Evolutionary conservation across 2,888 invertebrate species (phyloP), one percentile per base, ranked within the genome.

Genomic region (Dynastes maya): DNA sequence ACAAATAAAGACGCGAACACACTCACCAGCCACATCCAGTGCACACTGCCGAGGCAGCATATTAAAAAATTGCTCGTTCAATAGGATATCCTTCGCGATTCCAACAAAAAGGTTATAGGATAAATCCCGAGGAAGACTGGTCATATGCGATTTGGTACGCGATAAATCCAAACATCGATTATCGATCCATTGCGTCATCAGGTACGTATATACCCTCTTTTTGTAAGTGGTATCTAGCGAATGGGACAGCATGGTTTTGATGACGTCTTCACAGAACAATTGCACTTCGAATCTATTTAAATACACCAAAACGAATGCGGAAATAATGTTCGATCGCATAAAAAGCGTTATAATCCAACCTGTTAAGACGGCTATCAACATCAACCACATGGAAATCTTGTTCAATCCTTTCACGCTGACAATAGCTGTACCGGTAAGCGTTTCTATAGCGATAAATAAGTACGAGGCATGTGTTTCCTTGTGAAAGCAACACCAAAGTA

Each of bases 131-230:
- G 82, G 82, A 3, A 82, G 29, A 13, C 77, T 65, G 6, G 16
- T 9, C 3, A 75, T 61, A 5, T 51, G 58, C 0, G 75, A 58
- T 11, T 1, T 16, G 11, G 65, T 16, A 16, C 53, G 16, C 1
- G 77, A 51, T 32, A 82, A 29, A n/a, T 64, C 53, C 22, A 58
- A 22, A 8, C 76, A 80, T 2, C 29, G n/a, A 32, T 80, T 81
- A 29, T 78, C 78, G 2, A 13, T 4, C 82, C 81, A 81, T 61
- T 82, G 81, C 11, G 80, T 79, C n/a, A 63, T 51, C 11, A 82
- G 37, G 55, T 78, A 80, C n/a, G 53, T 63, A n/a, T 68, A 9
- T 9, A 82, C 63, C 45, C 79, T 4, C 0, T 70, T 70, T 5
- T 53, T 3, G 16, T 53, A 76, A 27, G 22, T 53, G 37, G n/a